A percentile compares a stretch with the other conserved stretches of the same genome.
Conservation (phyloP, 2,888 invertebrate species). For the Girardia tigrina region DNA sequence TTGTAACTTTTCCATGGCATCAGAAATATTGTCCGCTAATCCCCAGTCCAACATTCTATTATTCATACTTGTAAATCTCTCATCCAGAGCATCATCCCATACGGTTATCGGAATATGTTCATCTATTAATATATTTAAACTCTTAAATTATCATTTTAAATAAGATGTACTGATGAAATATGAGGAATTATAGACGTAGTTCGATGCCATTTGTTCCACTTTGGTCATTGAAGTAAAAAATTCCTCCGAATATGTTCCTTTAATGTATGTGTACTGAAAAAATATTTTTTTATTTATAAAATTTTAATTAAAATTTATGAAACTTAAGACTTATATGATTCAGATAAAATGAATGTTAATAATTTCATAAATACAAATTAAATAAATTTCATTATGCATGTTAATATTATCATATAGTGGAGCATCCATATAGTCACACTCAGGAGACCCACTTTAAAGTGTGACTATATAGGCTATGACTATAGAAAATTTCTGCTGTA, state of each 20-base stretch:
- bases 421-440: too few relatives aligned
- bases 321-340: too few relatives aligned
- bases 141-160: not conserved
- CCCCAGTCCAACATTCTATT: not conserved
- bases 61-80: not conserved
- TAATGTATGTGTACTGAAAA: not conserved
- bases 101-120: not conserved
- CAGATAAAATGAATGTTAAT: too few relatives aligned
- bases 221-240: not conserved
- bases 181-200: not conserved
- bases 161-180: not conserved
- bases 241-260: not conserved
- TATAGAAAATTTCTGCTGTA: too few relatives aligned
- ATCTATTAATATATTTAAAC: not conserved
- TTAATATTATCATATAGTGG: too few relatives aligned
- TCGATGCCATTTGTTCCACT: not conserved
- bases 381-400: too few relatives aligned
- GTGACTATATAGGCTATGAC: too few relatives aligned
- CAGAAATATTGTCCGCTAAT: slow-evolving; percentile 9
- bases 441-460: too few relatives aligned
- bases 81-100: not conserved
- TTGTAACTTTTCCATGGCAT: not conserved
- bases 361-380: too few relatives aligned
- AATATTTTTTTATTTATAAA: not conserved
- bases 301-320: not conserved